Percentiles rank a stretch among this genome's conserved stretches.
phyloP scores from a whole-genome alignment of 30 jellyfish, hydroid and myxozoan genomes.

The Cassiopea andromeda region DNA sequence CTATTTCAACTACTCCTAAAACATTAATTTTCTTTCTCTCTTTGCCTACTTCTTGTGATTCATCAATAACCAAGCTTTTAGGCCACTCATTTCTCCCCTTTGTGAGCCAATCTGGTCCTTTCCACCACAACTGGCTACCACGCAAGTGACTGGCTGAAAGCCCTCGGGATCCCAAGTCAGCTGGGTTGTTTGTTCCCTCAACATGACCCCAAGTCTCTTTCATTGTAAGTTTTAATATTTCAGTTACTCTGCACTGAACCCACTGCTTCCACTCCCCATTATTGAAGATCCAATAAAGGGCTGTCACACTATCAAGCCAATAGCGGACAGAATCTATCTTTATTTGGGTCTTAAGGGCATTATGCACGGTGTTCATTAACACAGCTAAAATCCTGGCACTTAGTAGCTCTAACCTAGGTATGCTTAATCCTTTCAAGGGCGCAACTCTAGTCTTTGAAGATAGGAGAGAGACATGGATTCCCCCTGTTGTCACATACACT shows the following conservation, averaged over 20 bases:
- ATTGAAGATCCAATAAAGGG: background rate
- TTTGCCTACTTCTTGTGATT: too few species aligned
- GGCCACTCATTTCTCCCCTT: too few species aligned
- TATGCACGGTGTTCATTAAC: background rate
- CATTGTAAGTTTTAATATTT: background rate
- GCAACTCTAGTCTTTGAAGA: background rate
- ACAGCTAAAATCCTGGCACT: background rate
- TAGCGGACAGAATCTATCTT: background rate
- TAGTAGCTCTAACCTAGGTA: background rate
- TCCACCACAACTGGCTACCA: background rate
- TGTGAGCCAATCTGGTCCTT: too few species aligned
- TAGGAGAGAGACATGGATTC: background rate
- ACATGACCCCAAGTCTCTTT: slow-evolving; percentile 29
- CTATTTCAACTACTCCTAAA: too few species aligned
- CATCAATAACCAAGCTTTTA: too few species aligned
- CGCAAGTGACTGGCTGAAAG: background rate
- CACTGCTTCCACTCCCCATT: slow-evolving; percentile 25
- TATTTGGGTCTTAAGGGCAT: background rate
- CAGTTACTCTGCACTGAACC: slow-evolving; percentile 8
- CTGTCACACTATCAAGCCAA: slow-evolving; percentile 23
- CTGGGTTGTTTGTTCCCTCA: slow-evolving; percentile 6
- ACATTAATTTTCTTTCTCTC: too few species aligned
- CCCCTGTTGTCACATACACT: background rate
- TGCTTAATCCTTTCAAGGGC: background rate
- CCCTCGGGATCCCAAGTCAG: slow-evolving; percentile 24